phyloP scores from a whole-genome alignment of 2,113 vertebrate species.

The Rhinogobius similis region DNA sequence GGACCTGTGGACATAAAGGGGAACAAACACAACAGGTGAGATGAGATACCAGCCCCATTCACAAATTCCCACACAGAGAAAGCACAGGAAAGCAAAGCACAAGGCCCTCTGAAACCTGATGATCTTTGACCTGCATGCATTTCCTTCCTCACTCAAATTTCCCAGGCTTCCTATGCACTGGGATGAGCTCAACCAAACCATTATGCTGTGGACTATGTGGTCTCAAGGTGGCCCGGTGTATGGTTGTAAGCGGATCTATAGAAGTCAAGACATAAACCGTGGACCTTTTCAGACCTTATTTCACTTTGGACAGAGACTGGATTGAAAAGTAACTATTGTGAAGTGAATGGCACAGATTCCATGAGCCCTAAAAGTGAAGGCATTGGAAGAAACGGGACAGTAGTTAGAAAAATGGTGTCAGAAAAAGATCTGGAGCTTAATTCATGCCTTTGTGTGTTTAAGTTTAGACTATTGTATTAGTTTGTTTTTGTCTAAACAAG shows the following conservation, averaged over 20 bases:
- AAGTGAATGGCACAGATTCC: neutral
- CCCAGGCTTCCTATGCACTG: conserved; percentile 32
- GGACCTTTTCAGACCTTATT: neutral
- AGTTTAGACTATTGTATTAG: no score
- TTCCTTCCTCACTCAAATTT: conserved; percentile 53
- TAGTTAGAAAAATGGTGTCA: no score
- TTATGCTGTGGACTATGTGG: conserved; percentile 40
- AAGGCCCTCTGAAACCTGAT: conserved; percentile 43
- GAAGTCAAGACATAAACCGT: neutral
- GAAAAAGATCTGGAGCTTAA: no score
- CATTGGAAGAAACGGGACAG: no score
- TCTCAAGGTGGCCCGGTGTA: neutral
- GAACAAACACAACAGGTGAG: conserved; percentile 57
- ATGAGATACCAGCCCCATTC: conserved; percentile 62
- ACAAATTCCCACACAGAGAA: conserved; percentile 30
- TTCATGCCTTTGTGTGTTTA: no score
- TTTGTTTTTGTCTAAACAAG: no score
- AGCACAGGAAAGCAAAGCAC: conserved; percentile 3
- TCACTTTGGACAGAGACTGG: neutral
- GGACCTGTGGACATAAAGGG: conserved; percentile 64
- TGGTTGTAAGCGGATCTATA: neutral
- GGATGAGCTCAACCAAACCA: conserved; percentile 47
- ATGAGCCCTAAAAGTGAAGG: neutral
- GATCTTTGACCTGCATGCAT: conserved; percentile 51
- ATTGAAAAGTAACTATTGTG: neutral